Base-by-base conservation (phyloP, 2,797 vertebrate species). In the Avahi laniger region DNA sequence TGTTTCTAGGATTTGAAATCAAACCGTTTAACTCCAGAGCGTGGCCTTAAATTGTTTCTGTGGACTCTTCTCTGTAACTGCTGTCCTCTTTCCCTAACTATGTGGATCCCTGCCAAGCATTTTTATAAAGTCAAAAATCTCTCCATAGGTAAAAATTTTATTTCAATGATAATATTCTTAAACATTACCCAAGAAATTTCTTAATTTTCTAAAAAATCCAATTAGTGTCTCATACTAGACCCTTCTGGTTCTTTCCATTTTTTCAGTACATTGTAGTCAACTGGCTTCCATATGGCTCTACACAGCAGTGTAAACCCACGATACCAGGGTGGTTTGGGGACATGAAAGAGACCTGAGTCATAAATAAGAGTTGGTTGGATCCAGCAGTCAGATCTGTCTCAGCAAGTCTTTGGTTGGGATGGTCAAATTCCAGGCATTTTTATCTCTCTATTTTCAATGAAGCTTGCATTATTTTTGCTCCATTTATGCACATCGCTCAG, bases 381-480 rank as follows among this genome's bases (percentile, higher is more conserved):
- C 22, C 75, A 65, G 80, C 41, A 48, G 76, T 65, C 4, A 5
- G 89, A 85, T 93, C 46, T 75, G 80, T 75, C 84, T 59, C 52
- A 54, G 92, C 87, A 97, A 86, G 81, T 75, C 94, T 86, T 86
- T 90, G 75, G 14, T 41, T 79, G 76, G 81, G 78, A 93, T 54
- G 35, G 84, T 89, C 84, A 92, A 82, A 97, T 96, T 96, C 96
- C 91, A 92, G 69, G 75, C 95, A 97, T 96, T 97, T 92, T 33
- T 72, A 72, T 92, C 61, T 89, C 30, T 76, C 33, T 50, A 43
- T 92, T 96, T 96, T 89, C 92, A 93, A 72, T 38, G 93, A 96
- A 95, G 93, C 92, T 90, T 85, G 50, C 38, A 70, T 90, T 85
- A 87, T 80, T 91, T 96, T 83, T 95, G 94, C 79, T 97, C 96